Percentiles rank a stretch among this genome's conserved stretches.
These are phyloP conservation scores for Pteropus rufus DNA, from an alignment of 2,797 vertebrate genomes.

Conservation along the genomic window DNA sequence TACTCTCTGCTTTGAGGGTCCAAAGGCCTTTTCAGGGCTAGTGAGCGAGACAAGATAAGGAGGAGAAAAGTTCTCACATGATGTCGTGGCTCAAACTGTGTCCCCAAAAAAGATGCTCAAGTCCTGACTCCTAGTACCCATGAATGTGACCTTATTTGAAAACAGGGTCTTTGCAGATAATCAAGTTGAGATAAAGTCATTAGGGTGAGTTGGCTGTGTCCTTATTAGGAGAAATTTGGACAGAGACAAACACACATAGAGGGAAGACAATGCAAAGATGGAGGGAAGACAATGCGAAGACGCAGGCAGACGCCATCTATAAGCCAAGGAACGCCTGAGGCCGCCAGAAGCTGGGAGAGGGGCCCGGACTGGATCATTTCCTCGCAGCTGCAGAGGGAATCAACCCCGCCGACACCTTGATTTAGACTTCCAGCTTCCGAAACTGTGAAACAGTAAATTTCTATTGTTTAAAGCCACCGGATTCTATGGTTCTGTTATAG, in stretches of 20 bases:
- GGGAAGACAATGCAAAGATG: background rate
- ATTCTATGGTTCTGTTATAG: background rate
- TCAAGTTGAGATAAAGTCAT: background rate
- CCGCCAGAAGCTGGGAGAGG: background rate
- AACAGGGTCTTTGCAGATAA: background rate
- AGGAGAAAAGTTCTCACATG: background rate
- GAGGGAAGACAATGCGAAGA: background rate
- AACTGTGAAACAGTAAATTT: background rate
- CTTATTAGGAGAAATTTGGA: background rate
- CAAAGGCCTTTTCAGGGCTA: background rate
- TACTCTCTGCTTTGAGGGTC: background rate
- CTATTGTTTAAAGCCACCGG: background rate
- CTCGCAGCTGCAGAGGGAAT: background rate
- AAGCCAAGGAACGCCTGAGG: background rate
- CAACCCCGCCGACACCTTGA: background rate
- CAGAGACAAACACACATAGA: background rate
- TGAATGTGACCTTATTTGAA: background rate
- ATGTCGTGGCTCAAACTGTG: background rate
- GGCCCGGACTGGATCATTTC: background rate
- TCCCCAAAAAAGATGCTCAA: background rate
- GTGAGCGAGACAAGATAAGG: background rate
- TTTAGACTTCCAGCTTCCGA: background rate
- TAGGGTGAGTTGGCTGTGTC: background rate
- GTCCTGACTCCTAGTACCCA: background rate
- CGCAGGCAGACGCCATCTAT: accelerated